Evolutionary conservation across 2,797 vertebrate species (phyloP), one percentile per base, ranked within the genome.

Genomic region (Triplophysa bombifrons): DNA sequence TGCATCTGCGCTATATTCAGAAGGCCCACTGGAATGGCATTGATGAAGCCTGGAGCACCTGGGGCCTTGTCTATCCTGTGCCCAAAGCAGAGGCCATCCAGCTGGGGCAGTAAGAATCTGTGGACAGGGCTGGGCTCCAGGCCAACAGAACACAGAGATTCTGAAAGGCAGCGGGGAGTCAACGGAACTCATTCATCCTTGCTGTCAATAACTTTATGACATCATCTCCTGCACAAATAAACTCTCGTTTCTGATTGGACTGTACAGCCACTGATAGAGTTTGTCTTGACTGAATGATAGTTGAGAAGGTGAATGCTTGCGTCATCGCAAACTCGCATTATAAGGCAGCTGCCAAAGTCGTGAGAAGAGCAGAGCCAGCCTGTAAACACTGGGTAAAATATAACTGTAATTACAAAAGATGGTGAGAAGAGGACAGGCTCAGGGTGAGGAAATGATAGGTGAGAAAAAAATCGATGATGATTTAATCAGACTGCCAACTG

Each of bases 21-120:
- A 82, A 58, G 74, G 79, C 69, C 53, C 38, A 80, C 51, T 80
- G 44, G 63, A 75, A 73, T 25, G 46, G 79, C 64, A 67, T 55
- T 77, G 78, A 76, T 81, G 63, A 80, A 72, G 48, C 74, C 72
- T 72, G 73, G 41, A 83, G 70, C 85, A 86, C 75, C 75, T 84
- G 79, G n/a, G 53, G 72, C 72, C 76, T 76, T 79, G 56, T 66
- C 53, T 82, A 65, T 72, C 79, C 73, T 53, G 14, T 74, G 61
- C 76, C 80, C 48, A 34, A 38, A 72, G 41, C 64, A 77, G 46
- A 85, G 74, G 67, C 80, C 72, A 85, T 69, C 63, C 77, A 84
- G 82, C 83, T 84, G 83, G 58, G 78, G 20, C 41, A 70, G 58
- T 72, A 60, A 51, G 34, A 58, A 69, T 4, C 73, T 73, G 70